phyloP scores from a whole-genome alignment of 2,888 invertebrate species.

The Nemoura dubitans region DNA sequence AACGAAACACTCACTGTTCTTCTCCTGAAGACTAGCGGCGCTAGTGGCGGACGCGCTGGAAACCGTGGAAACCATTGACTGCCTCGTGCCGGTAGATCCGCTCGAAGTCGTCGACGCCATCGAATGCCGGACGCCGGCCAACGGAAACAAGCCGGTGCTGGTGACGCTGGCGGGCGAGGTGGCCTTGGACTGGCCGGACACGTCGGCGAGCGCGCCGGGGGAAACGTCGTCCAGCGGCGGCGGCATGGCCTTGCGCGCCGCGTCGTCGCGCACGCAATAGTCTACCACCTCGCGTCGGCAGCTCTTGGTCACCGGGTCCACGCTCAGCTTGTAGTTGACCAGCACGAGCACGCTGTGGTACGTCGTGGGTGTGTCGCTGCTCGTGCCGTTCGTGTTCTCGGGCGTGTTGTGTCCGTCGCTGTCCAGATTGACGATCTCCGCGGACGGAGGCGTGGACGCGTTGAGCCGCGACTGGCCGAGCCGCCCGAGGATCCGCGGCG shows the following conservation, averaged over 20 bases:
- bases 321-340: neutral
- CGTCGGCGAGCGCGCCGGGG: conserved; percentile 26
- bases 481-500: neutral
- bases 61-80: neutral
- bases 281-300: neutral
- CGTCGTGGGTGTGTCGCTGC: neutral
- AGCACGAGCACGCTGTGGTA: neutral
- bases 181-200: conserved; percentile 20
- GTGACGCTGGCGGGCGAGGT: neutral
- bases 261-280: neutral
- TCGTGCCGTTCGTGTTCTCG: neutral
- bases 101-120: neutral
- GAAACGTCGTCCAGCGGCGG: neutral
- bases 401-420: neutral
- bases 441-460: neutral
- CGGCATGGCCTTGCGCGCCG: no score
- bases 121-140: neutral
- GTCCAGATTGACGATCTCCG: neutral
- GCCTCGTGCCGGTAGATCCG: neutral
- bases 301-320: neutral
- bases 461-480: neutral
- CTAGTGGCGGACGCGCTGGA: neutral
- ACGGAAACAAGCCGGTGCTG: conserved; percentile 1
- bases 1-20: neutral
- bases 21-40: neutral